Percentiles rank a stretch among this genome's conserved stretches.
phyloP scores from a whole-genome alignment of 2,888 invertebrate genomes.

The Fragum sueziense region DNA sequence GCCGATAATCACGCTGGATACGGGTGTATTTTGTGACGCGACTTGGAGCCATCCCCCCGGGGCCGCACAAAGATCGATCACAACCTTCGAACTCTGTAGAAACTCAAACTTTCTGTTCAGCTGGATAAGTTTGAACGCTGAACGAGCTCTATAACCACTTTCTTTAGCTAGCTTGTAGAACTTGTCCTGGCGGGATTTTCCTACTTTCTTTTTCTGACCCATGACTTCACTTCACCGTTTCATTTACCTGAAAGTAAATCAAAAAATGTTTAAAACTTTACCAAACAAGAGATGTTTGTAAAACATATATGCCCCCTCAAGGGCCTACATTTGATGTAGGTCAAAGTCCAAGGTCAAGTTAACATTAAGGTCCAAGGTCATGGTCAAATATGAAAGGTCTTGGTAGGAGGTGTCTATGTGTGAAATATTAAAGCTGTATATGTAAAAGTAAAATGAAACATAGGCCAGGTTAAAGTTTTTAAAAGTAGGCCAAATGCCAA shows the following conservation, averaged over 20 bases:
- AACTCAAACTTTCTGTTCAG: constrained; percentile 98
- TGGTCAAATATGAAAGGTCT: too few species aligned
- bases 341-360: too few species aligned
- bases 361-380: too few species aligned
- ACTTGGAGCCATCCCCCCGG: constrained; percentile 99
- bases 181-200: constrained; percentile 99
- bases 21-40: constrained; percentile 98
- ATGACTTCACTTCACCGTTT: constrained; percentile 54
- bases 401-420: too few species aligned
- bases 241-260: neutral
- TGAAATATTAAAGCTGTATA: too few species aligned
- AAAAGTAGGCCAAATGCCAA: too few species aligned
- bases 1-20: constrained; percentile 96
- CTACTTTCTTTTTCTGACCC: constrained; percentile 92
- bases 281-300: too few species aligned
- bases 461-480: too few species aligned
- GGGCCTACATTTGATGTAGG: too few species aligned
- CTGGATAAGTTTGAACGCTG: constrained; percentile 99
- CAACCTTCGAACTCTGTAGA: constrained; percentile 96
- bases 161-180: constrained; percentile 99
- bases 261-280: neutral
- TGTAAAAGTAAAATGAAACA: too few species aligned
- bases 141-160: constrained; percentile 97
- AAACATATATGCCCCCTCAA: too few species aligned
- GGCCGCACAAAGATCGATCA: constrained; percentile 98